These are phyloP conservation scores for Exocentrus adspersus DNA, from an alignment of 2,888 invertebrate genomes.

Conservation along the genomic window DNA sequence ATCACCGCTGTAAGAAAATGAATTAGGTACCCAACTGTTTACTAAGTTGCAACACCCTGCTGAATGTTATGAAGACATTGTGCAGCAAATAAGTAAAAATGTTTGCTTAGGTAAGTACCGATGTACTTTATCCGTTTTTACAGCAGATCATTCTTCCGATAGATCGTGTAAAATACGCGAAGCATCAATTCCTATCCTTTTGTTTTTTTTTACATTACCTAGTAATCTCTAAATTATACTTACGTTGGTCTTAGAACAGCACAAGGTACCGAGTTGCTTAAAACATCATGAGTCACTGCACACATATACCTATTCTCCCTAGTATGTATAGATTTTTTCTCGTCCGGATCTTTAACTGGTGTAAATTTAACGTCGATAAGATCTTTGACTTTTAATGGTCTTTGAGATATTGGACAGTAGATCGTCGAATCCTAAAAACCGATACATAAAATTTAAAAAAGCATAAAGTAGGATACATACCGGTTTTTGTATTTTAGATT, in stretches of 20 bases:
- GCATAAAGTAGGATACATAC: no score
- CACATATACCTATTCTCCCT: conserved; percentile 97
- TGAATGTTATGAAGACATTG: no score
- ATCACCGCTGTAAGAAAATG: conserved; percentile 81
- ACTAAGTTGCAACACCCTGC: no score
- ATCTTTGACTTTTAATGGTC: conserved; percentile 90
- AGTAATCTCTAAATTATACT: conserved; percentile 63
- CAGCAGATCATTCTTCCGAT: no score
- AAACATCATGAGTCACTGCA: conserved; percentile 94
- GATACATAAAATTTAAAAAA: no score
- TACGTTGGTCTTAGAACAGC: conserved; percentile 91
- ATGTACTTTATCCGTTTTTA: no score
- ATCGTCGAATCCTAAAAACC: conserved; percentile 76
- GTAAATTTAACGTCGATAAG: conserved; percentile 94
- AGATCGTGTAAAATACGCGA: no score
- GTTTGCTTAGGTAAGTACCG: no score
- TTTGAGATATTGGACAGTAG: conserved; percentile 86
- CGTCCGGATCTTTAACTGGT: conserved; percentile 86
- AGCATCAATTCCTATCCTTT: no score
- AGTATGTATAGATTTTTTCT: conserved; percentile 85
- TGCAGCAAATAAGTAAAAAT: no score
- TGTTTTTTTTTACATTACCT: no score
- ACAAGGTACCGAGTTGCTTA: conserved; percentile 94
- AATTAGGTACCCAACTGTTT: no score
- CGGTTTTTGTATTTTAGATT: conserved; percentile 78